Percentiles rank a stretch among this genome's conserved stretches.
phyloP scores from a whole-genome alignment of 2,888 invertebrate genomes.

The Xanthorhoe designata region DNA sequence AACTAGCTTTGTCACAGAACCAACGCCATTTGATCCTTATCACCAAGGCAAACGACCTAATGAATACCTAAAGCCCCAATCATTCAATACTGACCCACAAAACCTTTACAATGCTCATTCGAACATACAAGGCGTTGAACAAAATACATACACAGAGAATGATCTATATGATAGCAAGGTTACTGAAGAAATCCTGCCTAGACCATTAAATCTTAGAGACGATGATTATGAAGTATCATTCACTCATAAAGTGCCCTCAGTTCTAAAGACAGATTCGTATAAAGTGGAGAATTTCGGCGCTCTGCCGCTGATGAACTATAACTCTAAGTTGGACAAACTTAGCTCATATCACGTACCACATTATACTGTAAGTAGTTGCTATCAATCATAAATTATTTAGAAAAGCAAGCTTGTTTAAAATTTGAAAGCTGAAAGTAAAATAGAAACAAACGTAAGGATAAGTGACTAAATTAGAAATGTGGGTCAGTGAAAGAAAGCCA shows the following conservation, averaged over 20 bases:
- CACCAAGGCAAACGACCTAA: neutral
- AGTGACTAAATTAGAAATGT: neutral
- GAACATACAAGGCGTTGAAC: slow-evolving; percentile 49
- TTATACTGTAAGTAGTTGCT: slow-evolving; percentile 72
- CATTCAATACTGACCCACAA: slow-evolving; percentile 6
- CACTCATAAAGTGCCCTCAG: slow-evolving; percentile 66
- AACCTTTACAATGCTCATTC: slow-evolving; percentile 30
- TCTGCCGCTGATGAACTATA: slow-evolving; percentile 73
- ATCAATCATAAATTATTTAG: neutral
- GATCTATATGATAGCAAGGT: slow-evolving; percentile 37
- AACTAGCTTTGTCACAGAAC: slow-evolving; percentile 38
- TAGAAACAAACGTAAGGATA: neutral
- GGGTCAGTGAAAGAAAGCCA: neutral
- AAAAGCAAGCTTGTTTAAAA: neutral
- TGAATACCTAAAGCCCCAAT: neutral
- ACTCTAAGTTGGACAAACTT: slow-evolving; percentile 69
- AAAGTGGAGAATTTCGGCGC: slow-evolving; percentile 70
- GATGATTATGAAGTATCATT: slow-evolving; percentile 63
- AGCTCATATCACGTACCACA: slow-evolving; percentile 79
- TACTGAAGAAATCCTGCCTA: slow-evolving; percentile 63
- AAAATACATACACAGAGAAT: slow-evolving; percentile 35
- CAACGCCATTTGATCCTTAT: slow-evolving; percentile 23
- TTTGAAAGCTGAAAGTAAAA: neutral
- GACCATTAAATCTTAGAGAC: slow-evolving; percentile 67
- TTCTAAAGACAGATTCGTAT: slow-evolving; percentile 61